A percentile compares a stretch with the other conserved stretches of the same genome.
Conservation (phyloP, 2,888 invertebrate genomes). For the Fragum fragum region DNA sequence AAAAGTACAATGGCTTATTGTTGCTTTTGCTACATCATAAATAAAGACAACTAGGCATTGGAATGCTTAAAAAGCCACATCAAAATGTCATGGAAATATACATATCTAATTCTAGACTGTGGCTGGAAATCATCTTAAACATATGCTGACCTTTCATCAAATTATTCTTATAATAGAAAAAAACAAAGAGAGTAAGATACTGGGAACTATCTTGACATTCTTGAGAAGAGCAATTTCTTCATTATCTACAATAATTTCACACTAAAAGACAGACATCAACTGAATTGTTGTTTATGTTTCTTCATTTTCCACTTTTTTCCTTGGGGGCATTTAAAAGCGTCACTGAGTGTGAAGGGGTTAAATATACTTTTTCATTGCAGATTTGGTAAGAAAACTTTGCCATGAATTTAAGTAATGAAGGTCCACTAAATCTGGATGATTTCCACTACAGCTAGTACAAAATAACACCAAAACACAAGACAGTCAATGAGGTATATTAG, state of each 20-base stretch:
- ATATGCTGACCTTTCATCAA: no score
- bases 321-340: no score
- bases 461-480: slow-evolving; percentile 25
- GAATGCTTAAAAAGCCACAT: slow-evolving; percentile 52
- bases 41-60: slow-evolving; percentile 32
- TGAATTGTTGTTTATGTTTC: no score
- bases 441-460: not conserved
- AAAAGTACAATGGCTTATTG: not conserved
- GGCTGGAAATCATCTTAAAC: slow-evolving; percentile 1
- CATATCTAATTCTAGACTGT: slow-evolving; percentile 3
- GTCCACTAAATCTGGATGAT: not conserved
- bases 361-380: not conserved
- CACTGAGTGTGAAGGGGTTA: no score
- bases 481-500: slow-evolving; percentile 23
- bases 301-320: no score
- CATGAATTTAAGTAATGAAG: not conserved
- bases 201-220: no score
- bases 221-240: no score
- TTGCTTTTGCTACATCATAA: slow-evolving; percentile 12
- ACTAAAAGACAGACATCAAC: no score
- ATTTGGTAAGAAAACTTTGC: not conserved
- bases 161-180: no score
- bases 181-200: no score
- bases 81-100: slow-evolving; percentile 56
- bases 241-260: no score